Conservation (phyloP, 2,113 vertebrate species). For the Ornithorhynchus anatinus region DNA sequence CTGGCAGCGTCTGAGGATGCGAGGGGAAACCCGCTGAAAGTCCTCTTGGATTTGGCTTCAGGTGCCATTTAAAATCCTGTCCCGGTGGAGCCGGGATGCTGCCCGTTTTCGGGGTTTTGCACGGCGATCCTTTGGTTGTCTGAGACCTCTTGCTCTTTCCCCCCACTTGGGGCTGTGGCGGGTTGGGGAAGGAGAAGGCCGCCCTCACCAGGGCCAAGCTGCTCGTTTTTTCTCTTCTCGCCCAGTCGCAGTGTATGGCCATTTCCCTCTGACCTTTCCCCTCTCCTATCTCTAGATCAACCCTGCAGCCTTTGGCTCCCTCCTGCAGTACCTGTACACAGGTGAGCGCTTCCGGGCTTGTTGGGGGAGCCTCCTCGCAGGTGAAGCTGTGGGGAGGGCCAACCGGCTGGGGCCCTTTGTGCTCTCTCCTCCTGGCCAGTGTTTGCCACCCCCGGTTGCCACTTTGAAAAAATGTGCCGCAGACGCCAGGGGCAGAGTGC, state of each 20-base stretch:
- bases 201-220: neutral
- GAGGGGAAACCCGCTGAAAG: too few relatives aligned
- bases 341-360: conserved; percentile 68
- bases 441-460: too few relatives aligned
- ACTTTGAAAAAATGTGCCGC: too few relatives aligned
- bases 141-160: too few relatives aligned
- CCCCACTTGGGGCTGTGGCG: too few relatives aligned
- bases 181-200: neutral
- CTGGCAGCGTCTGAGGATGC: too few relatives aligned
- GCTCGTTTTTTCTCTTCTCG: neutral
- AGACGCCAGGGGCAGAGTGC: too few relatives aligned
- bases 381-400: neutral
- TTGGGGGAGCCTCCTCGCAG: neutral
- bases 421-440: neutral
- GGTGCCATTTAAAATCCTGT: too few relatives aligned
- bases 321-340: conserved; percentile 95
- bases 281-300: conserved; percentile 78
- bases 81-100: too few relatives aligned
- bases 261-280: neutral
- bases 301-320: conserved; percentile 89
- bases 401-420: neutral
- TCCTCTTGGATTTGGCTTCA: too few relatives aligned
- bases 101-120: too few relatives aligned
- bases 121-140: too few relatives aligned
- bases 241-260: neutral